Percentiles rank a stretch among this genome's conserved stretches.
These are phyloP conservation scores for Epinotia bilunana DNA, from an alignment of 2,888 invertebrate genomes.

Conservation along the genomic window DNA sequence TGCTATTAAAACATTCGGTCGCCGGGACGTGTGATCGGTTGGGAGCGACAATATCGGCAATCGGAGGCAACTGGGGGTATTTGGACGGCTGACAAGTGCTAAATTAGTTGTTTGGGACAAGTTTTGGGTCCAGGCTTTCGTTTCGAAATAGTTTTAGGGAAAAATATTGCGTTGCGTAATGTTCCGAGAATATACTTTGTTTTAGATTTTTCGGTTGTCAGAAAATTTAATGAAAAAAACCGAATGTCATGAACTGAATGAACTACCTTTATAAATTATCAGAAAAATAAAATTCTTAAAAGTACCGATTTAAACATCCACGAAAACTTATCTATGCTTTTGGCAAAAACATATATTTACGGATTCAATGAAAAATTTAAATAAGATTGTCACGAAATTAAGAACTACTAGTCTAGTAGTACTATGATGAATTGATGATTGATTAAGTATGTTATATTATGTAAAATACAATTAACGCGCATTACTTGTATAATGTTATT, in stretches of 20 bases:
- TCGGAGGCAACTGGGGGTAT: slow-evolving; percentile 33
- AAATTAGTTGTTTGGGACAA: slow-evolving; percentile 49
- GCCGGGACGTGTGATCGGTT: slow-evolving; percentile 43
- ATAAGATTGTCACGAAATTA: neutral
- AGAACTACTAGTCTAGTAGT: neutral
- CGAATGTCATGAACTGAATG: neutral
- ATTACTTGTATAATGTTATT: neutral
- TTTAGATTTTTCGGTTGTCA: neutral
- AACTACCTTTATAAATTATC: neutral
- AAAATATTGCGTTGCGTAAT: slow-evolving; percentile 11
- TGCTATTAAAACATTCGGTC: slow-evolving; percentile 49
- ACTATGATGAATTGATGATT: neutral
- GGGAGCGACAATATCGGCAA: slow-evolving; percentile 40
- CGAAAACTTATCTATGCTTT: too few species aligned
- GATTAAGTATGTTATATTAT: neutral
- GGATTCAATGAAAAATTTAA: neutral
- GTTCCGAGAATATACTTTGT: slow-evolving; percentile 9
- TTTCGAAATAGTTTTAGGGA: slow-evolving; percentile 44
- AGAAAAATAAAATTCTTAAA: neutral
- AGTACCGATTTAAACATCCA: neutral
- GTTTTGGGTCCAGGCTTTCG: slow-evolving; percentile 38
- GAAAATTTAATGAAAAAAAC: neutral
- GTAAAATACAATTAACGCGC: neutral
- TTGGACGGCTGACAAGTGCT: slow-evolving; percentile 45
- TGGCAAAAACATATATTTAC: neutral